Base-by-base conservation (phyloP, 2,888 invertebrate species). In the Protophormia terraenovae region DNA sequence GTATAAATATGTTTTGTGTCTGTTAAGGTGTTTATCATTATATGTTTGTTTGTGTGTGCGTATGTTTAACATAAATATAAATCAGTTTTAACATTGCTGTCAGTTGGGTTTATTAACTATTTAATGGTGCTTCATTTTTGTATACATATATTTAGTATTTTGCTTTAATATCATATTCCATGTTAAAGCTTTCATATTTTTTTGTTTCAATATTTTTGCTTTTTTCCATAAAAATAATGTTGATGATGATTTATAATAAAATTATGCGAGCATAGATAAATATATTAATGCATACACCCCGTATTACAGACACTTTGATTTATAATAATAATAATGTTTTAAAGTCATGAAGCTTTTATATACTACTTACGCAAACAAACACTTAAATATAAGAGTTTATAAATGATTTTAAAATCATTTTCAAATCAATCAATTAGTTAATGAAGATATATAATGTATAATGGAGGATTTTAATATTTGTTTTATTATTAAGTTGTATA, bases 361-460 rank as follows among this genome's bases (percentile, higher is more conserved):
- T n/a, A n/a, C n/a, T n/a, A n/a, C n/a, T n/a, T n/a, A n/a, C n/a
- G n/a, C n/a, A n/a, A n/a, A n/a, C n/a, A n/a, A n/a, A n/a, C n/a
- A n/a, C n/a, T n/a, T n/a, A n/a, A n/a, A n/a, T n/a, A n/a, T n/a
- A n/a, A n/a, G n/a, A n/a, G n/a, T n/a, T n/a, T 8, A 38, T 19
- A 41, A 66, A 10, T 66, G 66, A 12, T 45, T 71, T 50, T 38
- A 38, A 78, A 79, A 66, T 84, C 58, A 66, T 76, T 75, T 75
- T 75, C 35, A 79, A 79, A 84, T 79, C 79, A 84, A 79, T 79
- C 83, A 84, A 71, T 79, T 79, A 71, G 22, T 41, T 73, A 73
- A 67, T 45, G 69, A 45, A 41, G 29, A 66, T 55, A 41, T n/a
- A 41, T 3, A 60, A 22, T 16, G 2, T 27, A 0, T 53, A 19